Base-by-base conservation (phyloP, 1,140 invertebrate genomes). In the Aphelenchoides besseyi region DNA sequence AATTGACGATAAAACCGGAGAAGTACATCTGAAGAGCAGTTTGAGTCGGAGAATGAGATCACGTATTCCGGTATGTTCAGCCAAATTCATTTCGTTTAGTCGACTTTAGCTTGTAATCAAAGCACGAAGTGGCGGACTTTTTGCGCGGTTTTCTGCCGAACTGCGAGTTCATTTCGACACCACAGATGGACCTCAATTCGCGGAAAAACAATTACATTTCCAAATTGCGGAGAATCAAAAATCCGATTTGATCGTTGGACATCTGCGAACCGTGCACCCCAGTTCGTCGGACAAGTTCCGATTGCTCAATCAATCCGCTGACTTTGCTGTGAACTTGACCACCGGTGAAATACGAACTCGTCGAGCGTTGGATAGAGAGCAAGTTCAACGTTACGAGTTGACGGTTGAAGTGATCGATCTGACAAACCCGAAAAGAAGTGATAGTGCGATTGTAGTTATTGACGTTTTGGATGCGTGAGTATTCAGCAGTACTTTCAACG, bases 401-500 rank as follows among this genome's bases (percentile, higher is more conserved):
- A 23, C 18, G 5, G 55, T 59, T 5, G 55, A 59, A 18, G 55
- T 18, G 55, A 59, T 59, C 18, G 26, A 59, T 33, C 12, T 23
- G 18, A 8, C 18, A 12, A 59, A 59, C 55, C 23, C 55, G 18
- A 59, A 33, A 28, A 5, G 18, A 59, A 18, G 5, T 12, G 55
- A 59, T 33, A 8, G 5, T 5, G 55, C 26, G 32, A 5, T 8
- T 8, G 55, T 59, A 8, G 5, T 59, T 5, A 33, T 59, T 28
- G 55, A 59, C 26, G 55, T 59, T 33, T 28, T 59, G 55, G 55
- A 59, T 59, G 55, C 23, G 55, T 59, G 18, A 59, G 55, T 59
- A 8, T 41, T 41, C n/a, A 41, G n/a, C 5, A n/a, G n/a, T n/a
- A n/a, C n/a, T n/a, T n/a, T 41, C n/a, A n/a, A 41, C 5, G 37